Conservation (phyloP, 2,113 vertebrate genomes). For the Arenaria interpres region DNA sequence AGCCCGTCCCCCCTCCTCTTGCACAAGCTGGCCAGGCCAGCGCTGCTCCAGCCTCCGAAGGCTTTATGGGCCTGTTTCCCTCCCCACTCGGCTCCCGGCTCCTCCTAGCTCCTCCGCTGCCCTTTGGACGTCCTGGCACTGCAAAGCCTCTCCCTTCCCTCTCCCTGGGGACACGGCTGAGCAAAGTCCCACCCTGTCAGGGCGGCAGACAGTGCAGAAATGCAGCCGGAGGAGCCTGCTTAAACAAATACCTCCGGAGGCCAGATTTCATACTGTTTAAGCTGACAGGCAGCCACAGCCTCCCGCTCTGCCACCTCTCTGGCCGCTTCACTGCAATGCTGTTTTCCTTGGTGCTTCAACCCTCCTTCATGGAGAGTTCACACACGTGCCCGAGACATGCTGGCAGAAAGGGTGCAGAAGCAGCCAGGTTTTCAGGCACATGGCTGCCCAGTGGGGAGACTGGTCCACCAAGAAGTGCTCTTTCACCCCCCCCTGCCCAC, state of each 20-base stretch:
- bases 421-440: neutral
- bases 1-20: neutral
- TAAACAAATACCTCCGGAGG: neutral
- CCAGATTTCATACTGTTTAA: neutral
- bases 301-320: neutral
- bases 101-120: neutral
- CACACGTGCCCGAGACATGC: rapidly evolving
- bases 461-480: neutral
- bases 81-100: neutral
- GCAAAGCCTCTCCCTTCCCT: conserved; percentile 4
- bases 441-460: neutral
- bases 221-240: neutral
- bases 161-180: neutral
- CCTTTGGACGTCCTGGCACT: neutral
- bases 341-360: neutral
- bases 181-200: conserved; percentile 14
- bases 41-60: neutral
- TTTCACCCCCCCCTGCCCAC: neutral
- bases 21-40: neutral
- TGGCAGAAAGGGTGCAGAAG: neutral
- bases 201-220: neutral
- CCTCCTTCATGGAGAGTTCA: neutral
- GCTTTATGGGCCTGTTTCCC: neutral
- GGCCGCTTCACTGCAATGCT: neutral
- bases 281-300: neutral